Base-by-base conservation (phyloP, 2,113 vertebrate genomes). In the Eulemur rufifrons region DNA sequence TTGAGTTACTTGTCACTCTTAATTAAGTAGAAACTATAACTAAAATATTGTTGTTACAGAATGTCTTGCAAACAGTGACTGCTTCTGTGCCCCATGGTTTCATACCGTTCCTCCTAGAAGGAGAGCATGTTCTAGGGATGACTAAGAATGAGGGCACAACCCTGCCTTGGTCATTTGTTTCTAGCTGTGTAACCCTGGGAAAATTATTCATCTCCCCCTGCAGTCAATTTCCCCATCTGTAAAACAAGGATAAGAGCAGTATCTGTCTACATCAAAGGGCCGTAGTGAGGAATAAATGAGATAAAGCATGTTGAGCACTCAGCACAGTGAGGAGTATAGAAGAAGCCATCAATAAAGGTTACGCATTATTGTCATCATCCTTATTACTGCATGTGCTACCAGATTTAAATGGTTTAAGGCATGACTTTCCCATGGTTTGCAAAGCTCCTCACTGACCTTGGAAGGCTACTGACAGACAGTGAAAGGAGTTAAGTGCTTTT, bases 401-500 rank as follows among this genome's bases (percentile, higher is more conserved):
- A 73, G n/a, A 69, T 61, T 50, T 45, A 81, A 77, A n/a, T 45
- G 69, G 17, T 74, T 86, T 54, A 89, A 74, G 32, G 50, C 13
- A 61, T 20, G 71, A 85, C 52, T 45, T 87, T 56, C 42, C 10
- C 47, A 80, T 14, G 78, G 39, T 74, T 94, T 45, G 27, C 66
- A 56, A 94, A 92, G 47, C 37, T 83, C 69, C 56, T 86, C 47
- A 61, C 32, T 39, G 80, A 71, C 18, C 68, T 37, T 8, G 18
- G 45, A 94, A 50, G 14, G 76, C n/a, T 83, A 74, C 6, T 83
- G 50, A 88, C n/a, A 61, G 54, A 68, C 14, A 64, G 47, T 81
- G 59, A 90, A 87, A 80, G 42, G 12, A 86, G 61, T 15, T n/a
- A 90, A 78, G 14, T 84, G 69, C 13, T 83, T 82, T 96, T 94